phyloP scores from a whole-genome alignment of 2,888 invertebrate genomes.

The Drosophila ezoana region DNA sequence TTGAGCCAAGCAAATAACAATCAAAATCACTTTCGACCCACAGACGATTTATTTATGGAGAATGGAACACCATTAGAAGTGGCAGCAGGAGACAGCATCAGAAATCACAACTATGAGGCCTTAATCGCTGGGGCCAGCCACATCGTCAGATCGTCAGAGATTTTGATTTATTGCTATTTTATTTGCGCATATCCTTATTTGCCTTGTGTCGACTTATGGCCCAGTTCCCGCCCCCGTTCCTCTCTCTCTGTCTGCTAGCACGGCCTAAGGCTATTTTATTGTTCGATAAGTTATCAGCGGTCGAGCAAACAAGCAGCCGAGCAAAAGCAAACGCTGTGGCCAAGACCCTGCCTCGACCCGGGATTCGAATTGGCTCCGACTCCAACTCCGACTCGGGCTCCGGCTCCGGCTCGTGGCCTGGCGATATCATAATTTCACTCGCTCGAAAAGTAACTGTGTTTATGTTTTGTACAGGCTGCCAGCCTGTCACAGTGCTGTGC shows the following conservation, averaged over 20 bases:
- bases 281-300: constrained; percentile 78
- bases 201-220: constrained; percentile 62
- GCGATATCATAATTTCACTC: constrained; percentile 71
- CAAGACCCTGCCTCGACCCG: constrained; percentile 8
- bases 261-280: constrained; percentile 74
- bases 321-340: constrained; percentile 45
- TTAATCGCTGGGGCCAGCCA: constrained; percentile 72
- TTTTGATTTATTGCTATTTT: constrained; percentile 80
- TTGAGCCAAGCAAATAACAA: constrained; percentile 69
- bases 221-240: constrained; percentile 1
- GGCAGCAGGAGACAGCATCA: constrained; percentile 6
- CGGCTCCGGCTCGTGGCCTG: constrained; percentile 6
- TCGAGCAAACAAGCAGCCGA: constrained; percentile 59
- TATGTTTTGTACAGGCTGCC: constrained; percentile 57
- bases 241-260: constrained; percentile 50
- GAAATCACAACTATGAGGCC: constrained; percentile 71
- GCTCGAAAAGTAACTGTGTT: constrained; percentile 57
- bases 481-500: constrained; percentile 73
- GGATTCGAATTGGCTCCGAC: constrained; percentile 7
- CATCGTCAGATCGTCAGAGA: constrained; percentile 77
- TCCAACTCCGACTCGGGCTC: background rate
- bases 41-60: constrained; percentile 64
- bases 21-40: constrained; percentile 79
- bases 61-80: constrained; percentile 23
- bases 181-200: constrained; percentile 81